Evolutionary conservation across 23 tunicate species (phyloP).

Genomic region (Trididemnum clinides): DNA sequence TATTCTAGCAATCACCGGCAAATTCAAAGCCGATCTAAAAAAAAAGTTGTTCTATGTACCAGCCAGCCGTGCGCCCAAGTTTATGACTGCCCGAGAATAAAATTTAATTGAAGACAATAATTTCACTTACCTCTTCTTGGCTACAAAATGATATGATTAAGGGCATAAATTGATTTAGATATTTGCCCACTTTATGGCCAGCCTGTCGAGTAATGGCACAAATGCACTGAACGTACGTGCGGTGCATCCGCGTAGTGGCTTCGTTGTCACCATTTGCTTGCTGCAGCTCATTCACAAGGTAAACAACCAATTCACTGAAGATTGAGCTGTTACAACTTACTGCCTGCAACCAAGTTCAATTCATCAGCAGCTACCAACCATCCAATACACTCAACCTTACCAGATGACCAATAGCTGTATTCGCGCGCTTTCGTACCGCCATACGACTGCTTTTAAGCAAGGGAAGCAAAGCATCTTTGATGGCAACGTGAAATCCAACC

Average conservation of each 20-base stretch:
- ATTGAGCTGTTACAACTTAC: slow-evolving; percentile 57
- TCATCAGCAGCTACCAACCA: too few species aligned
- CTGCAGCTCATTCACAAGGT: slow-evolving; percentile 59
- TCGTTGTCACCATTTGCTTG: slow-evolving; percentile 20
- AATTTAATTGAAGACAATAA: too few species aligned
- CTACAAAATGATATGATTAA: slow-evolving; percentile 60
- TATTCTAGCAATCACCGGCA: too few species aligned
- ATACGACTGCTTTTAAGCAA: slow-evolving; percentile 76
- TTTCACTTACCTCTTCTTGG: slow-evolving; percentile 83
- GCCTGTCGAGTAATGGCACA: slow-evolving; percentile 86
- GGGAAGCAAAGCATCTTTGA: slow-evolving; percentile 86
- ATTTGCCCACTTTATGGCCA: slow-evolving; percentile 81
- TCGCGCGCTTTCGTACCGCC: slow-evolving; percentile 91
- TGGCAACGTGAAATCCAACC: slow-evolving; percentile 62
- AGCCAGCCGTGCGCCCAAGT: too few species aligned
- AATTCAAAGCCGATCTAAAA: too few species aligned
- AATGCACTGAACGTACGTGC: slow-evolving; percentile 85
- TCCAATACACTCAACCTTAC: slow-evolving; percentile 26
- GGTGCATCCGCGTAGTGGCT: slow-evolving; percentile 32
- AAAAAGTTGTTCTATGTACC: too few species aligned
- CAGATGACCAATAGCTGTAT: slow-evolving; percentile 88
- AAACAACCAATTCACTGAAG: slow-evolving; percentile 69
- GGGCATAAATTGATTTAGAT: slow-evolving; percentile 69
- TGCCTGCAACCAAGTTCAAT: slow-evolving; percentile 31
- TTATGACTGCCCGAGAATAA: too few species aligned